Conservation (phyloP, 2,888 invertebrate genomes). For the Metopia argyrocephala region DNA sequence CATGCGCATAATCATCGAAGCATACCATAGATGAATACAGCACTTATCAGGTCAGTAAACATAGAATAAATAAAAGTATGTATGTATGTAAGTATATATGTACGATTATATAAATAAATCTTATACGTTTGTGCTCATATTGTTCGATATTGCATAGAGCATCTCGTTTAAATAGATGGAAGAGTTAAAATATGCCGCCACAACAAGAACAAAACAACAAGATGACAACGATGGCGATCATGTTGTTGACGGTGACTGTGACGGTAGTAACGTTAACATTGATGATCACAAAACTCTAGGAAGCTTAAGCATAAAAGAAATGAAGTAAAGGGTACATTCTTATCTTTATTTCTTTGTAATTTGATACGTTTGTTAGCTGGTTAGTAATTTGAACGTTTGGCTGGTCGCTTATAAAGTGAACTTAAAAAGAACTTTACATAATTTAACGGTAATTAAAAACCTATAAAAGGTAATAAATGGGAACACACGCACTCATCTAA, state of each 20-base stretch:
- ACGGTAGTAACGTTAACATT: conserved; percentile 47
- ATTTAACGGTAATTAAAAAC: conserved; percentile 75
- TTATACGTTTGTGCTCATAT: neutral
- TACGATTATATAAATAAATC: too few species aligned
- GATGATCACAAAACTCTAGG: conserved; percentile 48
- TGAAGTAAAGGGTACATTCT: conserved; percentile 31
- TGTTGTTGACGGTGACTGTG: conserved; percentile 22
- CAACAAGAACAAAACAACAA: conserved; percentile 32
- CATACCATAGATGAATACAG: conserved; percentile 51
- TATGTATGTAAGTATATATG: neutral
- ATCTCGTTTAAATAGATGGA: conserved; percentile 32
- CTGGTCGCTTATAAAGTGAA: conserved; percentile 35
- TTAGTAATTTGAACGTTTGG: conserved; percentile 12
- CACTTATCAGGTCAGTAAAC: conserved; percentile 73
- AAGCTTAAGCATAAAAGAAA: conserved; percentile 28
- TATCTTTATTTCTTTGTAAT: conserved; percentile 66
- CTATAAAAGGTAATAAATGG: conserved; percentile 68
- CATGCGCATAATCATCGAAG: conserved; percentile 61
- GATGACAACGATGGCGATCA: conserved; percentile 40
- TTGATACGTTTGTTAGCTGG: conserved; percentile 72
- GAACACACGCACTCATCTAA: conserved; percentile 55
- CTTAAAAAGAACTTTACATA: conserved; percentile 47
- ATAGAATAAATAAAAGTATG: conserved; percentile 53
- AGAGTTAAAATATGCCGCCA: conserved; percentile 58
- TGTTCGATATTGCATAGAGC: neutral